A percentile compares a stretch with the other conserved stretches of the same genome.
These are phyloP conservation scores for Sorex maritimensis DNA, from an alignment of 2,797 vertebrate genomes.

Conservation along the genomic window DNA sequence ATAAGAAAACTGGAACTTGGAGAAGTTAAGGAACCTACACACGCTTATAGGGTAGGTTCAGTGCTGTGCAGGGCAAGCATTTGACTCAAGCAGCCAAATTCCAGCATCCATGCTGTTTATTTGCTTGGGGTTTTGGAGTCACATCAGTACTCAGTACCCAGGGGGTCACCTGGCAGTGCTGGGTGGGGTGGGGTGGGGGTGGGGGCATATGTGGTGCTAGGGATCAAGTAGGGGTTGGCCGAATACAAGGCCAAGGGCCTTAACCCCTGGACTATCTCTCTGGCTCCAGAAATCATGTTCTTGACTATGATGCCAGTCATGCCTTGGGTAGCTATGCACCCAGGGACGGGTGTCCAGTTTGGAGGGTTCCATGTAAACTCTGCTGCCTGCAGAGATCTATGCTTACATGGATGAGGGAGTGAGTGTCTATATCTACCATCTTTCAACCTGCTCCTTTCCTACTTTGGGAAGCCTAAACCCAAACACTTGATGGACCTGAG, in stretches of 20 bases:
- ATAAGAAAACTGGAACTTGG: background rate
- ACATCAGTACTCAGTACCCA: background rate
- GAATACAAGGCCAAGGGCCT: background rate
- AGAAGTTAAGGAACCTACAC: background rate
- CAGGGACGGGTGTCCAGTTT: background rate
- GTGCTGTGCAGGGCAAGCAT: background rate
- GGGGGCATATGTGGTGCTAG: background rate
- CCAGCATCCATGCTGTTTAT: background rate
- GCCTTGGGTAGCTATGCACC: background rate
- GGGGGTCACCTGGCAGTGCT: background rate
- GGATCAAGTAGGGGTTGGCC: background rate
- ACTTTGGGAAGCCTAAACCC: constrained; percentile 11
- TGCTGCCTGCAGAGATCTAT: background rate
- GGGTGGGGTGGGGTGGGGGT: no score
- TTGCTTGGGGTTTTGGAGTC: background rate
- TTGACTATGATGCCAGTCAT: background rate
- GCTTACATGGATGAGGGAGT: background rate
- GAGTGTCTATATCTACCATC: background rate
- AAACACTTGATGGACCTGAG: constrained; percentile 1
- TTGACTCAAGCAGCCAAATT: background rate
- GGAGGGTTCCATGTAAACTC: background rate
- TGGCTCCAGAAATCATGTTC: background rate
- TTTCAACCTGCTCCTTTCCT: background rate
- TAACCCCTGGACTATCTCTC: background rate
- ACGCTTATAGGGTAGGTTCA: background rate